These are phyloP conservation scores for Macrophya annulata DNA, from an alignment of 2,888 invertebrate genomes.

Conservation along the genomic window DNA sequence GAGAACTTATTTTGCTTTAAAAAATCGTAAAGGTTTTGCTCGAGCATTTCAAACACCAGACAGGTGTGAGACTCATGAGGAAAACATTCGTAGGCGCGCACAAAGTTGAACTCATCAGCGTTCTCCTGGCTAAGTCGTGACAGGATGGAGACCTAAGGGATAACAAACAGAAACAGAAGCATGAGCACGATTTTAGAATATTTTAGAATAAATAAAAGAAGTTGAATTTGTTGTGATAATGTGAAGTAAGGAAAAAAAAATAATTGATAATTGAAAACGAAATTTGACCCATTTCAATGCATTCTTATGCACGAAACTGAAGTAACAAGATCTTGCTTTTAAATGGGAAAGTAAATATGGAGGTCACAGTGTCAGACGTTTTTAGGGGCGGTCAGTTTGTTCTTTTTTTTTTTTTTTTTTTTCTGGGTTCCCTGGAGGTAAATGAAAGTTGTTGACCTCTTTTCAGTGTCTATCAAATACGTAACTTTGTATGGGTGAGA, in stretches of 20 bases:
- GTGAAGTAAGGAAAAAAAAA: too few relatives aligned
- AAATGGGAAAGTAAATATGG: conserved; percentile 44
- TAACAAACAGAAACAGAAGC: not conserved
- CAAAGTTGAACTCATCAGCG: conserved; percentile 99
- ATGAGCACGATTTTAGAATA: not conserved
- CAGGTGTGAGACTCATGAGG: conserved; percentile 99
- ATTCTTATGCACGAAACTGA: not conserved
- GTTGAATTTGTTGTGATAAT: not conserved
- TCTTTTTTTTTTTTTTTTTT: not conserved
- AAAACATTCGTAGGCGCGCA: conserved; percentile 99
- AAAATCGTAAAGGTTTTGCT: conserved; percentile 99
- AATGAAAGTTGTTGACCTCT: conserved; percentile 48
- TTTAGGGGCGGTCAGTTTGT: conserved; percentile 38
- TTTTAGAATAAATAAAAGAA: not conserved
- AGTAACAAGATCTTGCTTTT: not conserved
- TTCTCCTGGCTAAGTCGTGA: conserved; percentile 97
- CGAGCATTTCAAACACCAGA: conserved; percentile 99
- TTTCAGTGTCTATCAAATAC: not conserved
- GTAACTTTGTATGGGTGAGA: not conserved
- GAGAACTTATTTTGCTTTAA: conserved; percentile 99
- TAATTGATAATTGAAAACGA: not conserved
- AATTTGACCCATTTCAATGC: not conserved
- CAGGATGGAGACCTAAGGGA: conserved; percentile 90
- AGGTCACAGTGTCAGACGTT: conserved; percentile 37
- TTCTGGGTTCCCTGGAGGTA: not conserved